Conservation (phyloP, 2,888 invertebrate species). For the Aphidius colemani region DNA sequence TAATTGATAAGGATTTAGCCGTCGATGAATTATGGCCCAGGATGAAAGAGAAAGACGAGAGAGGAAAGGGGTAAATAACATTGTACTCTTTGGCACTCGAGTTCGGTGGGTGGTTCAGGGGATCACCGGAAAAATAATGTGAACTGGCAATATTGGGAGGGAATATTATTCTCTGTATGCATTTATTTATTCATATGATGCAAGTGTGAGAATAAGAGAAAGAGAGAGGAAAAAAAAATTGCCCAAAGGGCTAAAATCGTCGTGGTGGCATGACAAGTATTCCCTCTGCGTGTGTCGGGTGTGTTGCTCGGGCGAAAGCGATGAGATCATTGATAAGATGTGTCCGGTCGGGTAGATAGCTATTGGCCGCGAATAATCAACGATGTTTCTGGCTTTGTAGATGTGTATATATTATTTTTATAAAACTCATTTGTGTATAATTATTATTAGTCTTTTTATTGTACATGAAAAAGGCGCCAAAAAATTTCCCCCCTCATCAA, state of each 20-base stretch:
- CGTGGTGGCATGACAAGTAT: slow-evolving; percentile 39
- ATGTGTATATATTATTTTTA: slow-evolving; percentile 2
- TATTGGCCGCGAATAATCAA: slow-evolving; percentile 40
- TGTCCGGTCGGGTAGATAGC: slow-evolving; percentile 51
- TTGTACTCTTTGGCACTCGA: too few relatives aligned
- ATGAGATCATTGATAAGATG: slow-evolving; percentile 55
- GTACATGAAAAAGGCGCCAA: slow-evolving; percentile 6
- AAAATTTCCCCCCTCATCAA: background rate
- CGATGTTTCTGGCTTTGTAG: background rate
- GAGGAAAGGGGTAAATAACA: slow-evolving; percentile 10
- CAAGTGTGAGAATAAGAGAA: slow-evolving; percentile 17
- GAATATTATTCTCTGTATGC: slow-evolving; percentile 10
- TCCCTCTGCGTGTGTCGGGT: slow-evolving; percentile 41
- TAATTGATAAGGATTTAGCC: slow-evolving; percentile 25
- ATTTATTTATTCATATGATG: slow-evolving; percentile 11
- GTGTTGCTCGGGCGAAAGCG: slow-evolving; percentile 47
- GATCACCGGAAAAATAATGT: too few relatives aligned
- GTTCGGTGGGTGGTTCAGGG: too few relatives aligned
- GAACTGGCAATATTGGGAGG: too few relatives aligned
- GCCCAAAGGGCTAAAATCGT: slow-evolving; percentile 34
- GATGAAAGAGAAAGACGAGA: background rate
- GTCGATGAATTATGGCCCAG: slow-evolving; percentile 26
- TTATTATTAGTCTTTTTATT: too few relatives aligned
- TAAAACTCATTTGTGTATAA: background rate
- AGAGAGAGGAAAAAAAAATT: slow-evolving; percentile 14